A percentile compares a stretch with the other conserved stretches of the same genome.
These are phyloP conservation scores for Glyphotaelius pellucidus DNA, from an alignment of 2,888 invertebrate species.

Conservation along the genomic window DNA sequence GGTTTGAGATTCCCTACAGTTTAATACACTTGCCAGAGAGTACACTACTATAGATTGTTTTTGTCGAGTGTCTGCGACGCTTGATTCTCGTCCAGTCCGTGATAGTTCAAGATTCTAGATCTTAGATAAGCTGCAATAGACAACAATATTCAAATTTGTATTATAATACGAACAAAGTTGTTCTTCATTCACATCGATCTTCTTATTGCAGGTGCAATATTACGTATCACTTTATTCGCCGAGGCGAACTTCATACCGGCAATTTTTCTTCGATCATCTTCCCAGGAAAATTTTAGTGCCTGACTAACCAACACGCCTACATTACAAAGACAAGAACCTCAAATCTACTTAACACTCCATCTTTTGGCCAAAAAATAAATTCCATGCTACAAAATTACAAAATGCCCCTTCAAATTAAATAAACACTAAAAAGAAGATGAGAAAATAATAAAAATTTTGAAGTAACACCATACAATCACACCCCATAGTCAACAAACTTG, in stretches of 20 bases:
- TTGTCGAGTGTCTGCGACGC: background rate
- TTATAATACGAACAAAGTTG: background rate
- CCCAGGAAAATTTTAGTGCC: too few relatives aligned
- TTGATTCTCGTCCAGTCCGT: constrained; percentile 6
- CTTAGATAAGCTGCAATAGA: constrained; percentile 3
- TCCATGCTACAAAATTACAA: too few relatives aligned
- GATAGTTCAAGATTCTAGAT: constrained; percentile 29
- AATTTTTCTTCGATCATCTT: background rate
- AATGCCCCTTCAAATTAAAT: too few relatives aligned
- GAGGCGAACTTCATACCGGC: background rate
- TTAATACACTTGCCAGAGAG: constrained; percentile 38
- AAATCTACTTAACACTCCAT: background rate
- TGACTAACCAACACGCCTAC: too few relatives aligned
- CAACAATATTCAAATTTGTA: background rate
- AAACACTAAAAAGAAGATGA: too few relatives aligned
- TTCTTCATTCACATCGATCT: background rate
- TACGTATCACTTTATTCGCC: background rate
- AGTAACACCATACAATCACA: too few relatives aligned
- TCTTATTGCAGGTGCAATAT: background rate
- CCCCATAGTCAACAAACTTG: too few relatives aligned
- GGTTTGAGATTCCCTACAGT: constrained; percentile 37
- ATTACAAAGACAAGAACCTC: background rate
- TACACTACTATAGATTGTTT: constrained; percentile 12
- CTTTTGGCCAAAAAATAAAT: too few relatives aligned
- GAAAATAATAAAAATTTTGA: too few relatives aligned